Conservation (phyloP, 2,888 invertebrate species). For the Drosophila kuntzei region DNA sequence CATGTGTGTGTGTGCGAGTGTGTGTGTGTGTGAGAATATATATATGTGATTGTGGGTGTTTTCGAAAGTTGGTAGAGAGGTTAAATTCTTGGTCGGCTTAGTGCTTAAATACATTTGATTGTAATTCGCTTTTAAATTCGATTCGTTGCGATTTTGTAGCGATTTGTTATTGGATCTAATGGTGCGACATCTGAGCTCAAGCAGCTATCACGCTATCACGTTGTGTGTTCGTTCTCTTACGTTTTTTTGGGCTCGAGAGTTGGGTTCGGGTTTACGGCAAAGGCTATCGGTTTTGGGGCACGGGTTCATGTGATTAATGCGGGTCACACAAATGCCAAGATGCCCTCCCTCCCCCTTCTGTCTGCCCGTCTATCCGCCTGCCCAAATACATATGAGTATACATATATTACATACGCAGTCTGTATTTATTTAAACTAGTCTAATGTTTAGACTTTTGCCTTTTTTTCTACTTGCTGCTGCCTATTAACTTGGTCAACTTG, state of each 20-base stretch:
- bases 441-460: conserved; percentile 19
- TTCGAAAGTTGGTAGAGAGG: conserved; percentile 36
- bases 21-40: not conserved
- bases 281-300: conserved; percentile 16
- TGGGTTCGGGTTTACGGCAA: conserved; percentile 4
- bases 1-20: conserved; percentile 21
- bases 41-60: conserved; percentile 19
- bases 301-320: conserved; percentile 68
- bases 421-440: conserved; percentile 45
- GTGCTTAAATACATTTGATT: conserved; percentile 80
- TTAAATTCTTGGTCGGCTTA: conserved; percentile 73
- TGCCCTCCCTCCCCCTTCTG: not conserved
- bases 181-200: conserved; percentile 77
- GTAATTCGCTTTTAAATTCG: conserved; percentile 81
- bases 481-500: conserved; percentile 46
- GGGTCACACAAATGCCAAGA: conserved; percentile 62
- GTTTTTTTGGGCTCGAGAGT: not conserved
- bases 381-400: conserved; percentile 15
- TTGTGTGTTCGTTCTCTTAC: conserved; percentile 1
- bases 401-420: conserved; percentile 22
- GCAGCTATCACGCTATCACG: conserved; percentile 8
- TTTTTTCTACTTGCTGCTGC: conserved; percentile 26
- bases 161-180: conserved; percentile 81
- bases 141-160: conserved; percentile 70
- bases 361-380: not conserved